Conservation (phyloP, 2,888 invertebrate genomes). For the Lepas anatifera region DNA sequence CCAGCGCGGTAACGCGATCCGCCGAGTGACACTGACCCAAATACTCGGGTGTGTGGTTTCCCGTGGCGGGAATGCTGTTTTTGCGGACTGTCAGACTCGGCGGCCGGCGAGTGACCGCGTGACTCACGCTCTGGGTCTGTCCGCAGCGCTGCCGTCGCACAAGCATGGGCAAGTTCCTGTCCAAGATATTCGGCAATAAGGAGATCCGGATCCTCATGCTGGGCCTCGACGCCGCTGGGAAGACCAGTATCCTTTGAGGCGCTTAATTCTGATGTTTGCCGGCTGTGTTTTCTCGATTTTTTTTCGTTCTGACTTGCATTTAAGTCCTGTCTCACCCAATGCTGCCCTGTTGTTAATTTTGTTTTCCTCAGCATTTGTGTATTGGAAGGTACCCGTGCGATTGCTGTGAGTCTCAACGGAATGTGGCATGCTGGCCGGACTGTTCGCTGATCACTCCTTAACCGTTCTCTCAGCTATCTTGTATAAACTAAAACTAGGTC, state of each 20-base stretch:
- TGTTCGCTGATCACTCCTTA: too few relatives aligned
- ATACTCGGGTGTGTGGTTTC: not conserved
- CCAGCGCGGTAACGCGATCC: too few relatives aligned
- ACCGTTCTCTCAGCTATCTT: slow-evolving; percentile 80
- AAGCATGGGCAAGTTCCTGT: slow-evolving; percentile 92
- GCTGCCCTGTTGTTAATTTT: too few relatives aligned
- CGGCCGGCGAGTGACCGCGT: not conserved
- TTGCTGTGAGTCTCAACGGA: too few relatives aligned
- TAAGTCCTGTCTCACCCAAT: too few relatives aligned
- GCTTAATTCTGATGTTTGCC: too few relatives aligned
- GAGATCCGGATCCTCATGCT: slow-evolving; percentile 46
- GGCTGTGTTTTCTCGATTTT: too few relatives aligned
- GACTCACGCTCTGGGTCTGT: not conserved
- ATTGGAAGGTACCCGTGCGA: too few relatives aligned
- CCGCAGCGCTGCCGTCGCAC: not conserved
- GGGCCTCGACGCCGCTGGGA: slow-evolving; percentile 46
- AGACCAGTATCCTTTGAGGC: slow-evolving; percentile 32
- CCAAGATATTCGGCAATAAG: slow-evolving; percentile 66
- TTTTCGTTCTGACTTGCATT: too few relatives aligned
- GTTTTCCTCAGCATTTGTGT: too few relatives aligned
- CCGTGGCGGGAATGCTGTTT: not conserved
- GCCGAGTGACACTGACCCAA: too few relatives aligned
- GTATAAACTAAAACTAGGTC: slow-evolving; percentile 97
- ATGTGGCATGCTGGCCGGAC: too few relatives aligned
- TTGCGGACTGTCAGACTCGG: not conserved